Conservation (phyloP, 2,113 vertebrate species). For the Catharus minimus region DNA sequence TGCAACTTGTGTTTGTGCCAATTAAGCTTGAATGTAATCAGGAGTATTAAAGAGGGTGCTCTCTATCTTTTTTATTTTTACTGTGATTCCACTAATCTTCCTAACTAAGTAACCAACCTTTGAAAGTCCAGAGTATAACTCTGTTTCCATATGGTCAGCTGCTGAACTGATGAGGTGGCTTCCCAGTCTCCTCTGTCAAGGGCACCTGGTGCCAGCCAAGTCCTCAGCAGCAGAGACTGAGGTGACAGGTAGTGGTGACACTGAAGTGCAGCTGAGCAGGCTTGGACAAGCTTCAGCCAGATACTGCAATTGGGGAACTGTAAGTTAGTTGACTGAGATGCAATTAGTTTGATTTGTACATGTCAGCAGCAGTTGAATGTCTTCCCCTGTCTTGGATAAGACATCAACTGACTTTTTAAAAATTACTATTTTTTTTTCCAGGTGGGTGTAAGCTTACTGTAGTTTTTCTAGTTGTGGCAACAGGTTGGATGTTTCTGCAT, state of each 20-base stretch:
- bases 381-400: background rate
- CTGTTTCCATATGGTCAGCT: background rate
- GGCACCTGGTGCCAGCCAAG: background rate
- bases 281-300: background rate
- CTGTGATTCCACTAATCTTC: background rate
- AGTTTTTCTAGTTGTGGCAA: background rate
- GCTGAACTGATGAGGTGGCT: background rate
- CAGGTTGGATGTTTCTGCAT: background rate
- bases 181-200: background rate
- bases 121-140: background rate
- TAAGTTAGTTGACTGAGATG: background rate
- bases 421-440: background rate
- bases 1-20: background rate
- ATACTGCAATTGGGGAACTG: background rate
- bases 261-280: background rate
- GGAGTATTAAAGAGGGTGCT: background rate
- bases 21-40: background rate
- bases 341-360: background rate
- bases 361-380: background rate
- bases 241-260: background rate
- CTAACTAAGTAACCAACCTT: background rate
- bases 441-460: background rate
- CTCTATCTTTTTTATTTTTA: background rate
- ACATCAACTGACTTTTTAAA: background rate
- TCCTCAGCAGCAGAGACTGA: background rate